Percentiles rank a stretch among this genome's conserved stretches.
Conservation (phyloP, 2,888 invertebrate species). For the Asteroscopus sphinx region DNA sequence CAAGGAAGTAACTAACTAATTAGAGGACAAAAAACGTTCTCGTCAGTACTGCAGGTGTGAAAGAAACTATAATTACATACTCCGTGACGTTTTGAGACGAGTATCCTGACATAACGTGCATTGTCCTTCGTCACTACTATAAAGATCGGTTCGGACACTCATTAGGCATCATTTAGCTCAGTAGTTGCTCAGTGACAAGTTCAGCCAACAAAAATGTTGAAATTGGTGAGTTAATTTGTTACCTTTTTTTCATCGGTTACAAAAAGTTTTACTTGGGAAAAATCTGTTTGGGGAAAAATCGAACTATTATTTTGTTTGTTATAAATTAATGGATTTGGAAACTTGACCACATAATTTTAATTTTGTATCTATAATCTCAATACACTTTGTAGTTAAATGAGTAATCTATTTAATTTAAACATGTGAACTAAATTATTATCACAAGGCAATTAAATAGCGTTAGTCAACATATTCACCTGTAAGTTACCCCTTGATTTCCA, state of each 20-base stretch:
- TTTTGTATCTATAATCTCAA: too few relatives aligned
- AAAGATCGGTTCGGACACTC: slow-evolving; percentile 49
- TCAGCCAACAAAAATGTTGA: slow-evolving; percentile 75
- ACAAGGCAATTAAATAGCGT: too few relatives aligned
- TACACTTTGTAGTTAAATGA: too few relatives aligned
- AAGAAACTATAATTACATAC: slow-evolving; percentile 13
- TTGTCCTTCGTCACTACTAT: slow-evolving; percentile 62
- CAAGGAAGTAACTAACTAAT: not conserved
- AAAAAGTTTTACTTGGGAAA: not conserved
- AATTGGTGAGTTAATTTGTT: slow-evolving; percentile 78
- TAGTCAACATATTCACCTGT: too few relatives aligned
- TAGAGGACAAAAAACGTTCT: slow-evolving; percentile 6
- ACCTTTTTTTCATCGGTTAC: not conserved
- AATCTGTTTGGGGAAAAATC: not conserved
- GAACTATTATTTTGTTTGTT: not conserved
- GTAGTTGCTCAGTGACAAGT: slow-evolving; percentile 43
- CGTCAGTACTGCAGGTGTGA: slow-evolving; percentile 11
- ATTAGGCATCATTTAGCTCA: slow-evolving; percentile 60
- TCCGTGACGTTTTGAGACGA: slow-evolving; percentile 10
- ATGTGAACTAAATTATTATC: too few relatives aligned
- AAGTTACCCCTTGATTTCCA: too few relatives aligned
- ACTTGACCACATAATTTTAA: too few relatives aligned
- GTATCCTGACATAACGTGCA: slow-evolving; percentile 30
- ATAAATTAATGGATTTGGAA: too few relatives aligned
- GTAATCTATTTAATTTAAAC: too few relatives aligned